Percentiles rank a stretch among this genome's conserved stretches.
Conservation (phyloP, 2,113 vertebrate genomes). For the Melanerpes aurifrons region DNA sequence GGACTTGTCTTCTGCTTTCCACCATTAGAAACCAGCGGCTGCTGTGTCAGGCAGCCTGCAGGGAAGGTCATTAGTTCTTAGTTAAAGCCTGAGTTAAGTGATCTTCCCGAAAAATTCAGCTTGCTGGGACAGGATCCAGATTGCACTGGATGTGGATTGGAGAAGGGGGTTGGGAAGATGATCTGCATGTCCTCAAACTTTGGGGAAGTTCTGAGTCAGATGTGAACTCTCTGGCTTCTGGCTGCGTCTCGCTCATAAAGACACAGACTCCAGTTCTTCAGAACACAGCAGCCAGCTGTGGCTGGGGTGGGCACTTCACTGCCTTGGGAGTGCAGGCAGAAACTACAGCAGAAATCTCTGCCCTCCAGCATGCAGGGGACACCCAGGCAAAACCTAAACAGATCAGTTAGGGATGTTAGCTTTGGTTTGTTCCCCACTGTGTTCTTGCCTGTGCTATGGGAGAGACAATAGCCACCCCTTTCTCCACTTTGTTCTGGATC, state of each 20-base stretch:
- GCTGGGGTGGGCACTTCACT: not conserved
- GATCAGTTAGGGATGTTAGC: not conserved
- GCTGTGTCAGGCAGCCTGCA: not conserved
- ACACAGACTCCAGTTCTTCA: not conserved
- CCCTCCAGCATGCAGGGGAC: not conserved
- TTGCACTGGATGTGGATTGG: slow-evolving; percentile 30
- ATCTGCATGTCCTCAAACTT: slow-evolving; percentile 52
- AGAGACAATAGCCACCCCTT: slow-evolving; percentile 24
- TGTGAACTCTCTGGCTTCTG: slow-evolving; percentile 64
- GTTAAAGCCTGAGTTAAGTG: not conserved
- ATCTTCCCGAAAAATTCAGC: not conserved
- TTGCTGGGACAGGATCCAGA: slow-evolving; percentile 49
- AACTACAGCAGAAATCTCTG: not conserved
- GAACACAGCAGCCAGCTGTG: not conserved
- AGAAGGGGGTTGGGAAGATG: slow-evolving; percentile 44
- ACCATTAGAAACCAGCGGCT: not conserved
- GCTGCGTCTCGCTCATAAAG: not conserved
- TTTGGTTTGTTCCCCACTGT: not conserved
- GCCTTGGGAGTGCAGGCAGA: not conserved
- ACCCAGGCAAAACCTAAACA: fast-evolving
- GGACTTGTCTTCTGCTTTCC: not conserved
- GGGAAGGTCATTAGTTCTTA: not conserved
- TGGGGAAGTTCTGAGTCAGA: slow-evolving; percentile 73
- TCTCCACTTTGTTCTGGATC: slow-evolving; percentile 9
- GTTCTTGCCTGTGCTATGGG: not conserved